Conservation (phyloP, 2,113 vertebrate species). For the Scatophagus argus region DNA sequence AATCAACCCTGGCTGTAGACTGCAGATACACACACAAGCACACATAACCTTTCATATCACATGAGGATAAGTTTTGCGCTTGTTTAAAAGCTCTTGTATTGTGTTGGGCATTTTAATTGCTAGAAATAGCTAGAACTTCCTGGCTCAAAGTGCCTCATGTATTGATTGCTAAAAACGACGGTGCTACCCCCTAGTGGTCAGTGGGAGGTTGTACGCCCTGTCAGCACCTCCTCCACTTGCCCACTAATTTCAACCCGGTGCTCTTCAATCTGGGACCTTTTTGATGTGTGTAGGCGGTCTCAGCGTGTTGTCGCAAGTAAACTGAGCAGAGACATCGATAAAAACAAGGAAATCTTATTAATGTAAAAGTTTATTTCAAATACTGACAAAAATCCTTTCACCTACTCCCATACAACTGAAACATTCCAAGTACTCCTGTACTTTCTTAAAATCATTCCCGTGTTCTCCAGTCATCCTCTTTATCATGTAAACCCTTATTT, state of each 20-base stretch:
- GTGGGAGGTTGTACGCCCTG: background rate
- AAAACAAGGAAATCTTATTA: conserved; percentile 46
- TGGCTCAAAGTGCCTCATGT: no score
- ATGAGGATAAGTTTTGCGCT: no score
- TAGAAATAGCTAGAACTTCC: background rate
- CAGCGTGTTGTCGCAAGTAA: background rate
- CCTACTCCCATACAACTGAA: conserved; percentile 73
- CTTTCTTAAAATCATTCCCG: conserved; percentile 72
- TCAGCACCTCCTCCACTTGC: no score
- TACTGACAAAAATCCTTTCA: conserved; percentile 82
- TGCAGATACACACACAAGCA: background rate
- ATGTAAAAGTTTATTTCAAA: conserved; percentile 89
- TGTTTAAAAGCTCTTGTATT: no score
- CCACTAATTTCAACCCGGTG: background rate
- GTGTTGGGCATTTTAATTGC: background rate
- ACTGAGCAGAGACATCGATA: background rate
- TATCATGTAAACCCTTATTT: conserved; percentile 65
- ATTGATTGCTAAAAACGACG: background rate
- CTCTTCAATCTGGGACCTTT: background rate
- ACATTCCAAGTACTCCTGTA: conserved; percentile 76
- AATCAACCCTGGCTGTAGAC: no score
- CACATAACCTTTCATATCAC: background rate
- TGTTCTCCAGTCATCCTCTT: conserved; percentile 69
- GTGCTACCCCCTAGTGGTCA: conserved; percentile 55
- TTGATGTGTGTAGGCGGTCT: background rate